Evolutionary conservation across 2,113 vertebrate genomes (phyloP), one percentile per base, ranked within the genome.

Genomic region (Oceanites oceanicus): DNA sequence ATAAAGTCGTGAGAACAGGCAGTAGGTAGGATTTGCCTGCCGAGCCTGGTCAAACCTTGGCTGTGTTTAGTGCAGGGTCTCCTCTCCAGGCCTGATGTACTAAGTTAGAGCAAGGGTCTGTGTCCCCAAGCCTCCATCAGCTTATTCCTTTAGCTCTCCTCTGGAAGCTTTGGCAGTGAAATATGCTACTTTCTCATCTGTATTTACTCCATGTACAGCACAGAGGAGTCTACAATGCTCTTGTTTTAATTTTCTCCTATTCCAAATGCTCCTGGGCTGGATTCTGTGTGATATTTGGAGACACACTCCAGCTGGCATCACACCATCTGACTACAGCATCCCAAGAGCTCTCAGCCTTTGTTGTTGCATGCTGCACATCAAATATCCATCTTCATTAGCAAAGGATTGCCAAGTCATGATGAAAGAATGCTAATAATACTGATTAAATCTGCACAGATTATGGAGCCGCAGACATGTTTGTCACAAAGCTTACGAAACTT

Each of bases 341-440:
- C 80, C 67, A 84, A 85, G 67, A 94, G 71, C 74, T 81, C 44
- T 82, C 63, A 71, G 55, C 53, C 67, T 94, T 85, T 91, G 70
- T 70, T 89, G 78, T 53, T 93, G 22, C 4, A 0, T 53, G 78
- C 42, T 73, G 70, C 53, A 78, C 94, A 63, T 66, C 72, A 96
- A 89, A 93, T 49, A 96, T 38, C 67, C 84, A 80, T 90, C 80
- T 93, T 91, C 70, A 94, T 98, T 97, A 97, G 67, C 45, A 80
- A 79, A 78, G 87, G 89, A 95, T 86, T 97, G 96, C 96, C 40
- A 58, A 95, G 32, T 86, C 88, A 96, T 68, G 81, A 92, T 79
- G 91, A 95, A 95, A 97, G 88, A 96, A 97, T 56, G 67, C 59
- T 97, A 97, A 97, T 95, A 97, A 92, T 91, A 92, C 79, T 95